Conservation (phyloP, 2,797 vertebrate genomes). For the Miichthys miiuy region DNA sequence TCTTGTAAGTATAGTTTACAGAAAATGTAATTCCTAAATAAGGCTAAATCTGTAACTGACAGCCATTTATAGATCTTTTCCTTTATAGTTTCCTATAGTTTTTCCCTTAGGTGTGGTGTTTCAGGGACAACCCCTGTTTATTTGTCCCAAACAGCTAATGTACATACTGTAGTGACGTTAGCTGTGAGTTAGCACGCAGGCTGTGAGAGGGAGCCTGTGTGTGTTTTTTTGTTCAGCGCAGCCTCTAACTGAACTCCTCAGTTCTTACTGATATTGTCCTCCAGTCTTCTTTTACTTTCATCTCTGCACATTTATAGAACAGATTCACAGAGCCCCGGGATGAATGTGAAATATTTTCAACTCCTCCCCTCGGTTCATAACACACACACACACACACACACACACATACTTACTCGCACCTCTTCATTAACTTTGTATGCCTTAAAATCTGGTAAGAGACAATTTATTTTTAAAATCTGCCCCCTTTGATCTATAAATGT, state of each 20-base stretch:
- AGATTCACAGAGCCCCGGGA: background rate
- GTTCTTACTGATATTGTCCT: background rate
- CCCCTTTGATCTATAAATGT: background rate
- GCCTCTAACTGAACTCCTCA: background rate
- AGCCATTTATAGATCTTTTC: background rate
- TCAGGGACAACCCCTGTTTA: background rate
- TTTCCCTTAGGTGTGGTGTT: background rate
- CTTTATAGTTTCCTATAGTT: background rate
- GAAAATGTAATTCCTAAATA: background rate
- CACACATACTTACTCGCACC: background rate
- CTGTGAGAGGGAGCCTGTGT: background rate
- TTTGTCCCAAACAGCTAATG: background rate
- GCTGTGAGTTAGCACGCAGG: background rate
- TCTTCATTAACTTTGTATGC: background rate
- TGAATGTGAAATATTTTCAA: background rate
- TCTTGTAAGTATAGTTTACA: background rate
- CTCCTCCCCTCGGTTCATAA: background rate
- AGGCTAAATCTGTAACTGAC: background rate
- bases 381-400: too few species aligned
- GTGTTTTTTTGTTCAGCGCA: background rate
- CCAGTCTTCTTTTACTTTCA: background rate
- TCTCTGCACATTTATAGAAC: background rate
- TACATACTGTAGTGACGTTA: background rate
- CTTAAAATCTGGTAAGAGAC: background rate
- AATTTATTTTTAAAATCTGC: slow-evolving; percentile 5